phyloP scores from a whole-genome alignment of 2,797 vertebrate species.

The Phrynocephalus vlangalii region DNA sequence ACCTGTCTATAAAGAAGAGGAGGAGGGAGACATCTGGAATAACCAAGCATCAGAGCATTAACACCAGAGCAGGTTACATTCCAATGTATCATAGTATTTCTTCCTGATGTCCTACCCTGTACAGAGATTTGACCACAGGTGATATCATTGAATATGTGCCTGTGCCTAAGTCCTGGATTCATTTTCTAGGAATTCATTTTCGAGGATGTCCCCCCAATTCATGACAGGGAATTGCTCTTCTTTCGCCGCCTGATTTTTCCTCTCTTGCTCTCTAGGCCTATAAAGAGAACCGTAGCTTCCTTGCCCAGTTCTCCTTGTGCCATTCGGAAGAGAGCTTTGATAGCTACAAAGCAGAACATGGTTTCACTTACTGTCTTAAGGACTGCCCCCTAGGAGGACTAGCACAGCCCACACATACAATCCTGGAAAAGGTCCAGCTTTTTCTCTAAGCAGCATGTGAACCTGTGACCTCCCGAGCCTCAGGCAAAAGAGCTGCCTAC shows the following conservation, averaged over 20 bases:
- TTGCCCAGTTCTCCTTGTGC: slow-evolving; percentile 25
- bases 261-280: slow-evolving; percentile 39
- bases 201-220: not conserved
- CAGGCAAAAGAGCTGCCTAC: slow-evolving; percentile 67
- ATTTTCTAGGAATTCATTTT: not conserved
- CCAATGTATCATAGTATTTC: slow-evolving; percentile 63
- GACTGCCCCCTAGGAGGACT: slow-evolving; percentile 49
- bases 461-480: slow-evolving; percentile 67
- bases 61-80: slow-evolving; percentile 83
- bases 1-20: slow-evolving; percentile 83
- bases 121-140: slow-evolving; percentile 19
- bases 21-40: slow-evolving; percentile 82
- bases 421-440: slow-evolving; percentile 64
- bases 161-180: slow-evolving; percentile 18
- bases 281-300: slow-evolving; percentile 31
- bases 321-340: slow-evolving; percentile 55
- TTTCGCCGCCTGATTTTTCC: not conserved
- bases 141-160: slow-evolving; percentile 9
- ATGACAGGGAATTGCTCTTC: not conserved
- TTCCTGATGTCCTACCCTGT: not conserved
- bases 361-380: slow-evolving; percentile 61
- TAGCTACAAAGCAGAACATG: slow-evolving; percentile 48
- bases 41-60: slow-evolving; percentile 82
- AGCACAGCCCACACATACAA: slow-evolving; percentile 65
- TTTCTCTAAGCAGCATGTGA: slow-evolving; percentile 66